Evolutionary conservation across 1,140 invertebrate genomes (phyloP), one percentile per base, ranked within the genome.

Genomic region (Gryllus bimaculatus): DNA sequence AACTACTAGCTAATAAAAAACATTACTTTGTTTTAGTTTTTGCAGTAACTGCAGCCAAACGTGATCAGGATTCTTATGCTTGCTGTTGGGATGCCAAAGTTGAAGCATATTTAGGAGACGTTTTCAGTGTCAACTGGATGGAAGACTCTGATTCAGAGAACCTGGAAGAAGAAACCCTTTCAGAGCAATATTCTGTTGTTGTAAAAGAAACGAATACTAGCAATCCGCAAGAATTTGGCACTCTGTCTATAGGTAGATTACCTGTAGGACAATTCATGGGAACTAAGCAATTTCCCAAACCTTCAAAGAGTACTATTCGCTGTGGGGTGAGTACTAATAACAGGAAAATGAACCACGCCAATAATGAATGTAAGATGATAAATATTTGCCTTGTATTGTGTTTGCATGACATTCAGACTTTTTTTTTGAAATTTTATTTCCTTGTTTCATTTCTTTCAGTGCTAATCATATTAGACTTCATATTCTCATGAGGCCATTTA

Each of bases 111-210:
- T 83, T 91, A 15, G 91, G 87, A 15, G 90, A 91, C 86, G 87
- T 90, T 6, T 92, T 90, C 83, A 90, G 88, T 83, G 89, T 91
- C n/a, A 90, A 88, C 54, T 93, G 91, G 91, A 89, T 93, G 88
- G 85, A 91, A 84, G 89, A 92, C 85, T 87, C 89, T 20, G 90
- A 92, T 48, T 76, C 89, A 87, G 89, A 90, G 84, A 84, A 89
- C 78, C 82, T 91, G 48, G 81, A 81, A 0, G 80, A 81, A 21
- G 90, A 92, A 83, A 89, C 89, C 39, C 80, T 92, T 2, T 83
- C 88, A 47, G 83, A 87, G 49, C 91, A 92, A 82, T 92, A 87
- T 83, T 79, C 86, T 48, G 84, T 90, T 78, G 90, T 91, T 6
- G 88, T 87, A 81, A 83, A 86, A n/a, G 86, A 89, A 83, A 91